These are phyloP conservation scores for Jaculus jaculus DNA, from an alignment of 2,113 vertebrate genomes.

Conservation along the genomic window DNA sequence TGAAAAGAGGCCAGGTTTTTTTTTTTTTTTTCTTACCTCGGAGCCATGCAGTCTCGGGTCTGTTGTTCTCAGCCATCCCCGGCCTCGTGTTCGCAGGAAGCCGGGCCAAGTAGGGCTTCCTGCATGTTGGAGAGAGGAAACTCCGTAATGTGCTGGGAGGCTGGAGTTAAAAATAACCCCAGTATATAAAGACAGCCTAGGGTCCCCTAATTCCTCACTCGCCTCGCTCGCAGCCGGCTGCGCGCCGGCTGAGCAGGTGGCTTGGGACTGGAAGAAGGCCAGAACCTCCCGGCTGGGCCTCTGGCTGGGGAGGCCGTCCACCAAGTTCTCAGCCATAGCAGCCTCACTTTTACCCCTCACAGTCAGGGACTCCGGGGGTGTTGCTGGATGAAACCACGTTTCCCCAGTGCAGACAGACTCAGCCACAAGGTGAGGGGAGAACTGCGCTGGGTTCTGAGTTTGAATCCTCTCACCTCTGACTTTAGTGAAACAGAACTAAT, in stretches of 20 bases:
- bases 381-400: background rate
- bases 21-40: constrained; percentile 54
- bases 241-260: constrained; percentile 77
- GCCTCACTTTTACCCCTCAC: background rate
- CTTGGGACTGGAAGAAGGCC: background rate
- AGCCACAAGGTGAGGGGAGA: too few relatives aligned
- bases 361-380: background rate
- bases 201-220: constrained; percentile 88
- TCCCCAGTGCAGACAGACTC: background rate
- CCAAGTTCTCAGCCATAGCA: background rate
- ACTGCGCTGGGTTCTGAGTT: background rate
- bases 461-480: background rate
- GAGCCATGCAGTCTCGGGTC: constrained; percentile 84
- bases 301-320: background rate
- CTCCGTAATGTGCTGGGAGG: constrained; percentile 92
- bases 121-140: constrained; percentile 93
- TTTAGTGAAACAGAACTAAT: background rate
- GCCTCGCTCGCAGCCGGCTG: constrained; percentile 81
- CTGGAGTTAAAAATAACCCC: constrained; percentile 97
- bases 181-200: constrained; percentile 92
- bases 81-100: constrained; percentile 87
- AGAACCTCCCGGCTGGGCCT: background rate
- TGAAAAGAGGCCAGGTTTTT: background rate
- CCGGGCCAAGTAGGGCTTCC: constrained; percentile 93
- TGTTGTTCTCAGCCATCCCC: constrained; percentile 67